phyloP scores from a whole-genome alignment of 2,113 vertebrate genomes.

The Protomyctophum bolini region DNA sequence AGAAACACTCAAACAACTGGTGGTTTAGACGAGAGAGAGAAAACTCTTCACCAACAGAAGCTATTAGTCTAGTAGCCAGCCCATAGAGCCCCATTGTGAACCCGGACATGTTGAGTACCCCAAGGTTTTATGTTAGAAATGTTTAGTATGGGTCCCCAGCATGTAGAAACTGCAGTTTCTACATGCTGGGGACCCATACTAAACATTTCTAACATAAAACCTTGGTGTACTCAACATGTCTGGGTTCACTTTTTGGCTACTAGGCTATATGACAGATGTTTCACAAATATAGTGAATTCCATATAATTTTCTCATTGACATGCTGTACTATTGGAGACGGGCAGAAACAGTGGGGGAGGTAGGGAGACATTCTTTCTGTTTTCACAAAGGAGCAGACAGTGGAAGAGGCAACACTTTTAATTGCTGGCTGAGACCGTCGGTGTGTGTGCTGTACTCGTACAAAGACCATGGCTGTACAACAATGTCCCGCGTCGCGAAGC shows the following conservation, averaged over 20 bases:
- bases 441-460: constrained; percentile 66
- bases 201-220: too few species aligned
- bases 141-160: too few species aligned
- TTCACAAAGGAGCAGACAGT: constrained; percentile 56
- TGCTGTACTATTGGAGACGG: constrained; percentile 12
- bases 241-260: too few species aligned
- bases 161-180: too few species aligned
- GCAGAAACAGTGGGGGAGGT: constrained; percentile 30
- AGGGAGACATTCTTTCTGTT: constrained; percentile 35
- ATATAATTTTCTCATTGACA: constrained; percentile 33
- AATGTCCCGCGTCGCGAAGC: constrained; percentile 62
- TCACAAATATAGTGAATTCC: constrained; percentile 11
- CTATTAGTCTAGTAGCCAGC: too few species aligned
- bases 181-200: too few species aligned
- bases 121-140: too few species aligned
- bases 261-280: constrained; percentile 11
- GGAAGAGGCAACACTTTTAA: constrained; percentile 62
- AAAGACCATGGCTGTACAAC: constrained; percentile 65
- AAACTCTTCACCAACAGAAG: constrained; percentile 20
- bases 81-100: too few species aligned
- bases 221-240: too few species aligned
- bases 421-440: constrained; percentile 54
- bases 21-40: constrained; percentile 4
- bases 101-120: too few species aligned
- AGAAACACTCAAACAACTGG: constrained; percentile 14